Percentiles rank a stretch among this genome's conserved stretches.
Conservation (phyloP, 2,797 vertebrate species). For the Enteromius viviparus region DNA sequence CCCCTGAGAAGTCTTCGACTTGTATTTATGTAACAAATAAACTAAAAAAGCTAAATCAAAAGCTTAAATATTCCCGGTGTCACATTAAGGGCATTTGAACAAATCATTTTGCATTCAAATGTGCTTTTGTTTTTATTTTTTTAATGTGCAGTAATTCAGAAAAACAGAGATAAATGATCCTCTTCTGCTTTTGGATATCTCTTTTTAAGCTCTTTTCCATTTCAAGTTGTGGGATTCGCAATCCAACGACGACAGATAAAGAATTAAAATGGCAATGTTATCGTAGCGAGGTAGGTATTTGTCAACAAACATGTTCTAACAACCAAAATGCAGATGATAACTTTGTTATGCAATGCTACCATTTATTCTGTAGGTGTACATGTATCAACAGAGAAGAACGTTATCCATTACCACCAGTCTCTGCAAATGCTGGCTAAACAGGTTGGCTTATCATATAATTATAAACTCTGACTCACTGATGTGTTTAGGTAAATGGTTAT, state of each 20-base stretch:
- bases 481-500: slow-evolving; percentile 8
- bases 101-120: slow-evolving; percentile 8
- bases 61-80: background rate
- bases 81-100: slow-evolving; percentile 12
- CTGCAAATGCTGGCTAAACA: background rate
- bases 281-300: background rate
- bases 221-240: slow-evolving; percentile 3
- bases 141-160: background rate
- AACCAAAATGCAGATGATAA: background rate
- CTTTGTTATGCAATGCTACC: background rate
- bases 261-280: background rate
- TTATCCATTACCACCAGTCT: background rate
- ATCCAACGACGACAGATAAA: background rate
- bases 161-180: background rate
- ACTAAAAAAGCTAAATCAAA: background rate
- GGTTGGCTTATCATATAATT: background rate
- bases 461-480: slow-evolving; percentile 2
- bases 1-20: background rate
- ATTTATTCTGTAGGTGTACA: background rate
- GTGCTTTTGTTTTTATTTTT: background rate
- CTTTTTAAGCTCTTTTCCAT: background rate
- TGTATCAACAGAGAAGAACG: background rate
- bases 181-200: background rate
- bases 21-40: background rate
- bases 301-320: background rate